phyloP scores from a whole-genome alignment of 2,888 invertebrate species.

The Papilio protenor region DNA sequence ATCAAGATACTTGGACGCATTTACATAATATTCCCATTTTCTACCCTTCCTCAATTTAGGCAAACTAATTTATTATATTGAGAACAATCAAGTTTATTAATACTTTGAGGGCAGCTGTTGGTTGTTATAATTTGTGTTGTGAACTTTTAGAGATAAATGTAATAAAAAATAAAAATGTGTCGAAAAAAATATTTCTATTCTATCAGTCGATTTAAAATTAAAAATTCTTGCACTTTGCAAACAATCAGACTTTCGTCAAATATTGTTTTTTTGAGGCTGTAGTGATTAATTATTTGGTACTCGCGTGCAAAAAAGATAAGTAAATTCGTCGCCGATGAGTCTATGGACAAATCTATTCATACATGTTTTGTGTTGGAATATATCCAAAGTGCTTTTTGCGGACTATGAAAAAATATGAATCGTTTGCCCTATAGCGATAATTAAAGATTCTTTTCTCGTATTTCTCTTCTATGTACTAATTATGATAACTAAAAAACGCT shows the following conservation, averaged over 20 bases:
- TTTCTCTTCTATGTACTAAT: neutral
- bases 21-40: slow-evolving; percentile 27
- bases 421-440: neutral
- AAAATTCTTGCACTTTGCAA: neutral
- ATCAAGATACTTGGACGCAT: slow-evolving; percentile 7
- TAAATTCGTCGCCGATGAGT: slow-evolving; percentile 10
- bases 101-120: slow-evolving; percentile 18
- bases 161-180: neutral
- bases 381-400: neutral
- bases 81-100: slow-evolving; percentile 23
- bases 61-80: slow-evolving; percentile 27
- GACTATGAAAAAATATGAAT: neutral
- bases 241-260: neutral
- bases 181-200: neutral
- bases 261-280: neutral
- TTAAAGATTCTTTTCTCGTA: neutral
- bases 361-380: slow-evolving; percentile 14
- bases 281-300: neutral
- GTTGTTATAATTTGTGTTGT: slow-evolving; percentile 1
- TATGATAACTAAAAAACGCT: neutral
- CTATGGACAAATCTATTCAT: neutral
- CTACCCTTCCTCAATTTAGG: slow-evolving; percentile 25
- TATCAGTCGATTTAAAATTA: neutral
- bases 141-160: neutral
- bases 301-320: neutral